Evolutionary conservation across 2,888 invertebrate genomes (phyloP), one percentile per base, ranked within the genome.

Genomic region (Suillia variegata): DNA sequence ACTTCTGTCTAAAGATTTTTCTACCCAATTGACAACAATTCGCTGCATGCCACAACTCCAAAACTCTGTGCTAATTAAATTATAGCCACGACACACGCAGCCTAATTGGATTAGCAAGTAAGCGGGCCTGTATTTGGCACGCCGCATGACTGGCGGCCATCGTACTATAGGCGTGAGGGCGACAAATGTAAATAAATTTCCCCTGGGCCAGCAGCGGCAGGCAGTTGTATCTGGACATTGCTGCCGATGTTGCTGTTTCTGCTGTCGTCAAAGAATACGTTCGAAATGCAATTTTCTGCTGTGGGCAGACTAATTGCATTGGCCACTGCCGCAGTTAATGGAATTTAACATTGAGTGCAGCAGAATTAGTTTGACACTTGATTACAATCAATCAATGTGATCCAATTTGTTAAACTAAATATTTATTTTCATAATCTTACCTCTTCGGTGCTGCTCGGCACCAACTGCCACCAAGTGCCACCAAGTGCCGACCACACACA

Each of bases 1-100:
- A n/a, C n/a, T n/a, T n/a, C n/a, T n/a, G n/a, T n/a, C n/a, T n/a
- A n/a, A n/a, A n/a, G n/a, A n/a, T n/a, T n/a, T n/a, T n/a, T n/a
- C n/a, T n/a, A n/a, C n/a, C n/a, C n/a, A n/a, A n/a, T n/a, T n/a
- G n/a, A n/a, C n/a, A n/a, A n/a, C n/a, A n/a, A n/a, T n/a, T n/a
- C n/a, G n/a, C n/a, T n/a, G n/a, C n/a, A 31, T 31, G 6, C 12
- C 12, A 31, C 31, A 8, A 31, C 6, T 31, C 31, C 31, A n/a
- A 8, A 38, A 10, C n/a, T n/a, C n/a, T n/a, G n/a, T n/a, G n/a
- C 18, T 49, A 34, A 56, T 60, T 56, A 56, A 60, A 60, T 60
- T 60, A 56, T 48, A 26, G 52, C 60, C 60, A 53, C 49, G 49
- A 53, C 53, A 56, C 42, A 56, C 34, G 56, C 60, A 53, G 60